These are phyloP conservation scores for Dryobotodes eremita DNA, from an alignment of 2,888 invertebrate genomes.

Conservation along the genomic window DNA sequence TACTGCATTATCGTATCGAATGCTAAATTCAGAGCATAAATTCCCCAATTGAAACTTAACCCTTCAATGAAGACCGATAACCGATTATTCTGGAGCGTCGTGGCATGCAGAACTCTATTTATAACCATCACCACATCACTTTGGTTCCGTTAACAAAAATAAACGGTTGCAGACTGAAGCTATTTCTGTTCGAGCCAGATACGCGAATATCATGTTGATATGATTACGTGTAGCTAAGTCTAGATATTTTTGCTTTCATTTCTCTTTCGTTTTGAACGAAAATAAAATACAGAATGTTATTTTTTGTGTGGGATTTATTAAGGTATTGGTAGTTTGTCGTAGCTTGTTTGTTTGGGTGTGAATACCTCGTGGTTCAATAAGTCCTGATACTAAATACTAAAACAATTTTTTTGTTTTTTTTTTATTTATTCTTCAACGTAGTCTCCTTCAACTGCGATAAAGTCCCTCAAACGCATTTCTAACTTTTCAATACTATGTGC, in stretches of 20 bases:
- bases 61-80: constrained; percentile 32
- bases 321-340: constrained; percentile 2
- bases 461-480: no score
- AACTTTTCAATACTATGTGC: no score
- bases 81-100: constrained; percentile 55
- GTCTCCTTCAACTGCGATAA: no score
- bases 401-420: no score
- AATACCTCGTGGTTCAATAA: neutral
- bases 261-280: constrained; percentile 18
- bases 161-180: constrained; percentile 56
- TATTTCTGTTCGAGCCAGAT: constrained; percentile 61
- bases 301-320: constrained; percentile 6
- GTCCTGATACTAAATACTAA: no score
- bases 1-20: constrained; percentile 7
- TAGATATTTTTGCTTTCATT: constrained; percentile 43
- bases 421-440: no score
- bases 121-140: constrained; percentile 50
- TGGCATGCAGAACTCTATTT: constrained; percentile 51
- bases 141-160: constrained; percentile 64
- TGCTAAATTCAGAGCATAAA: neutral
- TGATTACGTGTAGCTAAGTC: constrained; percentile 49
- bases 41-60: constrained; percentile 17
- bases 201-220: constrained; percentile 63
- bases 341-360: constrained; percentile 7
- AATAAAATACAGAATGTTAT: constrained; percentile 10